Conservation (phyloP, 1,140 invertebrate genomes). For the Panonychus citri region DNA sequence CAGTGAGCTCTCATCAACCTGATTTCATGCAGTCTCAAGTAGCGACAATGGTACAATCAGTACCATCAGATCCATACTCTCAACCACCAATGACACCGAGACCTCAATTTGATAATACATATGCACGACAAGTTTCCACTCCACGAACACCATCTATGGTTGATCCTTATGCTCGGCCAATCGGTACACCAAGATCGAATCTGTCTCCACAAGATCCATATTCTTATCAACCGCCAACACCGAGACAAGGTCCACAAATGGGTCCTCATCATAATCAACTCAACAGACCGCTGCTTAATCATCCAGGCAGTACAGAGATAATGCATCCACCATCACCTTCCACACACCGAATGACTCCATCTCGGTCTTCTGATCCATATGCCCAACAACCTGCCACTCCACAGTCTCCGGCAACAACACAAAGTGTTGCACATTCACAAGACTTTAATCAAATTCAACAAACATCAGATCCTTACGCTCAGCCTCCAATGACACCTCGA, state of each 20-base stretch:
- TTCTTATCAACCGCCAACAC: not conserved
- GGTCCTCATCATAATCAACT: not conserved
- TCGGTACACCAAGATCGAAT: conserved; percentile 14
- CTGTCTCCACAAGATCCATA: conserved; percentile 17
- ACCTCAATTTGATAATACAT: no score
- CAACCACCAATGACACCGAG: no score
- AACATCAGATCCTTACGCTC: conserved; percentile 20
- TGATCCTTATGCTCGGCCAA: conserved; percentile 14
- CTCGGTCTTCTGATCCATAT: conserved; percentile 2
- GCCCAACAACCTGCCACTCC: conserved; percentile 4
- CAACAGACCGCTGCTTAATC: conserved; percentile 10
- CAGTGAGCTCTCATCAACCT: no score
- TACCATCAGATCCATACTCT: no score
- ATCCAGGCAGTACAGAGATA: no score
- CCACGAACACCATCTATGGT: conserved; percentile 15
- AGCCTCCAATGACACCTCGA: conserved; percentile 22
- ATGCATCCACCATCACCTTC: not conserved
- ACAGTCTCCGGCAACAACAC: not conserved
- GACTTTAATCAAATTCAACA: conserved; percentile 15
- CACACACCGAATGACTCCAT: not conserved
- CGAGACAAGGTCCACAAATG: no score
- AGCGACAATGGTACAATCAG: no score
- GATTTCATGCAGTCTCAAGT: no score
- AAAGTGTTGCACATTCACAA: not conserved
- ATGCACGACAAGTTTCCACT: not conserved